Evolutionary conservation across 2,113 vertebrate genomes (phyloP).

Genomic region (Cyprinus carpio): DNA sequence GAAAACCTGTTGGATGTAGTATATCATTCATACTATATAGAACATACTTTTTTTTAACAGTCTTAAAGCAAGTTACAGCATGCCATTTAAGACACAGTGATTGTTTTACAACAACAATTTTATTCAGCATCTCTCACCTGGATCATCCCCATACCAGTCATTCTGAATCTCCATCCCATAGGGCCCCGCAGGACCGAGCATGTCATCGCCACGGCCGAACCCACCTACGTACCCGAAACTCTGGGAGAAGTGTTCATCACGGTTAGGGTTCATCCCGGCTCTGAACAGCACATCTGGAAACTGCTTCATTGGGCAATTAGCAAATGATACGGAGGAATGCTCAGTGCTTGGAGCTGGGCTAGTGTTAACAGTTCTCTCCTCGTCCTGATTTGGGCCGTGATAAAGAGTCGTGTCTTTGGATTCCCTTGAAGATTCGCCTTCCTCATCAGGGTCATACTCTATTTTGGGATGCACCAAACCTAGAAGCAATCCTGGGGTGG

Average conservation of each 20-base stretch:
- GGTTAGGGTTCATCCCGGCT: slow-evolving; percentile 75
- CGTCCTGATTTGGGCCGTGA: slow-evolving; percentile 70
- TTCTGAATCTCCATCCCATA: slow-evolving; percentile 88
- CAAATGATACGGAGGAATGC: slow-evolving; percentile 78
- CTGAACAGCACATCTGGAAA: slow-evolving; percentile 85
- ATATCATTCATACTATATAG: no score
- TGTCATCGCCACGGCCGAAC: slow-evolving; percentile 77
- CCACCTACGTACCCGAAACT: slow-evolving; percentile 67
- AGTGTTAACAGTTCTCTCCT: slow-evolving; percentile 70
- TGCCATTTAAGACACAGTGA: no score
- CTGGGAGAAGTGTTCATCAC: slow-evolving; percentile 82
- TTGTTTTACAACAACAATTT: neutral
- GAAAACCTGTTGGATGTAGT: no score
- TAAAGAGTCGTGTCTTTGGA: slow-evolving; percentile 70
- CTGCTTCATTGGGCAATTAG: slow-evolving; percentile 86
- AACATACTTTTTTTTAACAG: no score
- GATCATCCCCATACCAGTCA: slow-evolving; percentile 93
- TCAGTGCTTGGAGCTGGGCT: slow-evolving; percentile 72
- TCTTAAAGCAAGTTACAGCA: no score
- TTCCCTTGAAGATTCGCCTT: slow-evolving; percentile 74
- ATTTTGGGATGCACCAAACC: slow-evolving; percentile 83
- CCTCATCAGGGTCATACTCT: slow-evolving; percentile 85
- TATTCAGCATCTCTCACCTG: slow-evolving; percentile 76
- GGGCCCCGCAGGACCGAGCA: slow-evolving; percentile 75
- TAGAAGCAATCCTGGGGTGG: slow-evolving; percentile 68